Evolutionary conservation across 2,113 vertebrate genomes (phyloP), one percentile per base, ranked within the genome.

Genomic region (Ptyas mucosa): DNA sequence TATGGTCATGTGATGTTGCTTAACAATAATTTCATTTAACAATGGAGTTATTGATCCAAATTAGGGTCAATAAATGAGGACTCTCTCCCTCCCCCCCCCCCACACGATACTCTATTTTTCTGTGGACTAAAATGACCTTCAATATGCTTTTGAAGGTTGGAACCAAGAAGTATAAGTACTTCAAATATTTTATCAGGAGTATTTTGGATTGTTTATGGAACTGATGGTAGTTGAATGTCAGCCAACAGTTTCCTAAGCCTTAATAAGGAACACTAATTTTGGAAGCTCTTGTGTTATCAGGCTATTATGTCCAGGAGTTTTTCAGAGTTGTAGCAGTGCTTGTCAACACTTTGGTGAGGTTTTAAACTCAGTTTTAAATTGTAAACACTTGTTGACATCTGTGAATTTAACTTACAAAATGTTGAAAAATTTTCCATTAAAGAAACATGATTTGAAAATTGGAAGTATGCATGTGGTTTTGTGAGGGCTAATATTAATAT

Each of bases 101-200:
- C 26, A 11, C 10, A n/a, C 89, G n/a, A 87, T 52, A 43, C 46
- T 89, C 39, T 58, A 20, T 5, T 86, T 94, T 85, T 88, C 91
- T 89, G 34, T 49, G 93, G 95, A 87, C 91, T 96, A 49, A 53
- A 89, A 51, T 97, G 96, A 97, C 97, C 96, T 97, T 96, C 64
- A 96, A 24, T 93, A 92, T 89, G 81, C 89, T 88, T 92, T 93
- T 89, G 87, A 95, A 96, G 89, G 9, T 90, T 93, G 91, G 26
- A 93, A 69, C 85, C 1, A 93, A 91, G 89, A 92, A 75, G 69
- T 93, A 92, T 94, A 93, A 24, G 91, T 95, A 95, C 90, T 89
- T 91, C 97, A 97, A 96, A 94, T 93, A 95, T 96, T 98, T 98
- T 98, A 97, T 98, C 97, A 96, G 93, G 92, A 92, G 92, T 96